A percentile compares a stretch with the other conserved stretches of the same genome.
Evolutionary conservation across 2,797 vertebrate species (phyloP).

Genomic region (Okamejei kenojei): DNA sequence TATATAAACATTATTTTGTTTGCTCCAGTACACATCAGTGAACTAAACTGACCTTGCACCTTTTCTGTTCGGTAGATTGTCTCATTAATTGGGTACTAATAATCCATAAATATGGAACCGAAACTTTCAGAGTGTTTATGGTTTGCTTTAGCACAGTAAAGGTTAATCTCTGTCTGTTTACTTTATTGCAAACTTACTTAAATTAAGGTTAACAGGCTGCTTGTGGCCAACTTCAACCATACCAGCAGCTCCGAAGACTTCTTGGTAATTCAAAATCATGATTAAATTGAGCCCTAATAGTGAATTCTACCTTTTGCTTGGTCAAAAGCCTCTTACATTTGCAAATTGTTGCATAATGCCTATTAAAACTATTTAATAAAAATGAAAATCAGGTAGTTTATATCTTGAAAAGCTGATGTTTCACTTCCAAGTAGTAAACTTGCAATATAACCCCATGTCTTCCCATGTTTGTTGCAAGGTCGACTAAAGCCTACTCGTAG

Average conservation of each 20-base stretch:
- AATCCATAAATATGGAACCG: too few relatives aligned
- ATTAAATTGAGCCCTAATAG: background rate
- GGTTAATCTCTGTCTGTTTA: background rate
- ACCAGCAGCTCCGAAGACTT: background rate
- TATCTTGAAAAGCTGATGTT: background rate
- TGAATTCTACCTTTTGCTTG: background rate
- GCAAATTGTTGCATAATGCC: background rate
- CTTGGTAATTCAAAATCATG: too few relatives aligned
- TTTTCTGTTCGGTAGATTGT: background rate
- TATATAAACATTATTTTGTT: conserved; percentile 13
- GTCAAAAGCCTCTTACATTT: background rate
- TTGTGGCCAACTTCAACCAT: background rate
- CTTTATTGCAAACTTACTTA: conserved; percentile 15
- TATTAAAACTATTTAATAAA: background rate
- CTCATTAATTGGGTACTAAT: background rate
- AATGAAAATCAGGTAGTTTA: background rate
- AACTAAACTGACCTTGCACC: background rate
- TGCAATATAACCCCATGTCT: background rate
- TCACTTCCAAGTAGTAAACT: background rate
- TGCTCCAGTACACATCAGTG: background rate
- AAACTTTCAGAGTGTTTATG: conserved; percentile 14
- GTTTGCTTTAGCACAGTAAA: background rate
- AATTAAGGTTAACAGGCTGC: background rate
- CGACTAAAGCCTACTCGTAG: background rate
- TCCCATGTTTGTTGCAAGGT: background rate